These are phyloP conservation scores for Gambusia yucatana DNA, from an alignment of 2,797 vertebrate genomes.

Conservation along the genomic window DNA sequence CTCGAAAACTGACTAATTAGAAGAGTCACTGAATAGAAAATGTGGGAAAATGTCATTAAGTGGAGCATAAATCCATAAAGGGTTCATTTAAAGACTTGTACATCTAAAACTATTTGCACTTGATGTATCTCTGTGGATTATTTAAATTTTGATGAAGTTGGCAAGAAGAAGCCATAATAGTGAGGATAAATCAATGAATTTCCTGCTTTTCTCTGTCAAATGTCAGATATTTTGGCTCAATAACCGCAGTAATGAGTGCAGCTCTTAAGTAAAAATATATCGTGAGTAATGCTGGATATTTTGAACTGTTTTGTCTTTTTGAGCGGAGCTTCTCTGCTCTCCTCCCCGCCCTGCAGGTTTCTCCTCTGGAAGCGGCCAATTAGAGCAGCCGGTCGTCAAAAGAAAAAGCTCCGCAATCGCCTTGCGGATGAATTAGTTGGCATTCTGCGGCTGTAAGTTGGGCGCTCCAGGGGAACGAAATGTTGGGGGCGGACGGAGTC, in stretches of 20 bases:
- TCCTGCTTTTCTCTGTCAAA: background rate
- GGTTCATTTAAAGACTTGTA: background rate
- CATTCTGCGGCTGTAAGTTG: slow-evolving; percentile 38
- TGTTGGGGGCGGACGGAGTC: slow-evolving; percentile 66
- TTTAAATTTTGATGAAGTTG: background rate
- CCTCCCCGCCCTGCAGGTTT: slow-evolving; percentile 15
- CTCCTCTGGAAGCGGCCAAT: slow-evolving; percentile 43
- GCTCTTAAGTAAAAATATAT: background rate
- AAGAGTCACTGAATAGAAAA: background rate
- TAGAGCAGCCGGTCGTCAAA: slow-evolving; percentile 32
- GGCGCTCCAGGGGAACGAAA: slow-evolving; percentile 22
- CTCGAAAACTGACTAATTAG: background rate
- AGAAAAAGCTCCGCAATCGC: slow-evolving; percentile 35
- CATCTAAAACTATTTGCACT: background rate
- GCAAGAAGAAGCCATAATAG: background rate
- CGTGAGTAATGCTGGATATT: slow-evolving; percentile 9
- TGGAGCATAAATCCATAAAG: background rate
- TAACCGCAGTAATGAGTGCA: background rate
- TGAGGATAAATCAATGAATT: background rate
- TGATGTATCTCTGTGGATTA: background rate
- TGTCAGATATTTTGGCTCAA: background rate
- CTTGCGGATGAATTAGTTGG: slow-evolving; percentile 41
- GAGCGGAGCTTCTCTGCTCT: slow-evolving; percentile 36
- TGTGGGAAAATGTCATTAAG: background rate
- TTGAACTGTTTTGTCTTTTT: slow-evolving; percentile 25